Percentiles rank a stretch among this genome's conserved stretches.
phyloP scores from a whole-genome alignment of 2,888 invertebrate genomes.

The Drosophila kanekoi region DNA sequence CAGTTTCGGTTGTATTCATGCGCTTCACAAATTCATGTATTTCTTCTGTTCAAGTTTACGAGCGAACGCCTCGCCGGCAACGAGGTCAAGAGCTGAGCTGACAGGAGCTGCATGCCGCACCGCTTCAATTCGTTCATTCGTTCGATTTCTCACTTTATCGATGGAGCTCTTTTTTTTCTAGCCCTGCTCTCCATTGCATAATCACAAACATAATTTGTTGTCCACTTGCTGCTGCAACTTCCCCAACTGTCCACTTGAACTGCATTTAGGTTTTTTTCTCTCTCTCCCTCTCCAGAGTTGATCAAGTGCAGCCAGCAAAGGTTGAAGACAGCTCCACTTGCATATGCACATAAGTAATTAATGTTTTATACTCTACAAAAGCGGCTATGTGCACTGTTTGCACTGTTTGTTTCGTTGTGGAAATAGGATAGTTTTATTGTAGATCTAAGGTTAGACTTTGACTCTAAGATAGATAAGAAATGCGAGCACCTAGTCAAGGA shows the following conservation, averaged over 20 bases:
- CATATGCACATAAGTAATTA: slow-evolving; percentile 61
- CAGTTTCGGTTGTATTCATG: slow-evolving; percentile 3
- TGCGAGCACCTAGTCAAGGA: too few species aligned
- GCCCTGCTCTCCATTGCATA: slow-evolving; percentile 60
- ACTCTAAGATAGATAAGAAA: too few species aligned
- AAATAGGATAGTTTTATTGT: slow-evolving; percentile 1
- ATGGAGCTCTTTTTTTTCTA: slow-evolving; percentile 31
- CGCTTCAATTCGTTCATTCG: slow-evolving; percentile 15
- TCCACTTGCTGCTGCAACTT: slow-evolving; percentile 42
- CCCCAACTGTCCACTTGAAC: slow-evolving; percentile 69
- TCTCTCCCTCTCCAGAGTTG: slow-evolving; percentile 35
- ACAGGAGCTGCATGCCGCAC: slow-evolving; percentile 38
- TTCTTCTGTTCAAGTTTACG: slow-evolving; percentile 42
- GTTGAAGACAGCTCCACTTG: slow-evolving; percentile 66
- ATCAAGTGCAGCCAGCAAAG: slow-evolving; percentile 69
- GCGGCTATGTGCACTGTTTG: slow-evolving; percentile 1
- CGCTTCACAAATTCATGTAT: slow-evolving; percentile 29
- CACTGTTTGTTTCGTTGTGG: slow-evolving; percentile 1
- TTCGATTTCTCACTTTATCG: slow-evolving; percentile 46
- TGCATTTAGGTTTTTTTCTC: slow-evolving; percentile 59
- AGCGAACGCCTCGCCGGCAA: slow-evolving; percentile 37
- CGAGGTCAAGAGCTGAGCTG: slow-evolving; percentile 72
- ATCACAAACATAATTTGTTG: slow-evolving; percentile 65
- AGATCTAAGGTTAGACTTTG: too few species aligned
- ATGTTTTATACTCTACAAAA: slow-evolving; percentile 42